phyloP scores from a whole-genome alignment of 2,888 invertebrate genomes.

The Volucella bombylans region DNA sequence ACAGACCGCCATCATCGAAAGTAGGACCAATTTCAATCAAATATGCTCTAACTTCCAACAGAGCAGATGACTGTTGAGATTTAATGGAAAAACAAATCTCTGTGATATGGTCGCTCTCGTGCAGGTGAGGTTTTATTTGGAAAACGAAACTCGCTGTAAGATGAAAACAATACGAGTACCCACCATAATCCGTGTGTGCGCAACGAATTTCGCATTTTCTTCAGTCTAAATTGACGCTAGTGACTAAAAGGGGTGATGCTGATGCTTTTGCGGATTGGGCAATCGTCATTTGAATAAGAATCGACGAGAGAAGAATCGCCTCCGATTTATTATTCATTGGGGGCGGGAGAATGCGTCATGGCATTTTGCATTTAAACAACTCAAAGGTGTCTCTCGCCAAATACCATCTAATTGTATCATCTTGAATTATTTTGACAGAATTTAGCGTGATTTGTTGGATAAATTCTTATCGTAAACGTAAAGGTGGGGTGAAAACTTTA shows the following conservation, averaged over 20 bases:
- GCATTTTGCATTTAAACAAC: conserved; percentile 17
- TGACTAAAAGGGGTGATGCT: neutral
- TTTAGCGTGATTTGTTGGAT: conserved; percentile 1
- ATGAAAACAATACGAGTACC: neutral
- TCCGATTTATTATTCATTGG: conserved; percentile 40
- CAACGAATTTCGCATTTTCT: conserved; percentile 5
- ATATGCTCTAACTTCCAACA: conserved; percentile 4
- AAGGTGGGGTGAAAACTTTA: no score
- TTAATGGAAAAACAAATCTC: conserved; percentile 10
- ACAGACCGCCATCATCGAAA: conserved; percentile 5
- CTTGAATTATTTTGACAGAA: conserved; percentile 35
- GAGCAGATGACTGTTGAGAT: neutral
- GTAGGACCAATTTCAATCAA: conserved; percentile 11
- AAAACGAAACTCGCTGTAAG: conserved; percentile 13
- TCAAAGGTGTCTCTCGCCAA: conserved; percentile 22
- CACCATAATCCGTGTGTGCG: neutral
- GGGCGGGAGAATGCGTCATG: conserved; percentile 28
- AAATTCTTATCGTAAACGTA: no score
- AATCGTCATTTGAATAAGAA: conserved; percentile 38
- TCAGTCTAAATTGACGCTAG: neutral
- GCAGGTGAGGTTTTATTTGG: neutral
- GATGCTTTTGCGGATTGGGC: conserved; percentile 15
- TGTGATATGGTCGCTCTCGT: neutral
- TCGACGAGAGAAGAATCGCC: conserved; percentile 6
- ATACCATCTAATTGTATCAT: conserved; percentile 46